Conservation (phyloP, 2,888 invertebrate genomes). For the Euproctis similis region DNA sequence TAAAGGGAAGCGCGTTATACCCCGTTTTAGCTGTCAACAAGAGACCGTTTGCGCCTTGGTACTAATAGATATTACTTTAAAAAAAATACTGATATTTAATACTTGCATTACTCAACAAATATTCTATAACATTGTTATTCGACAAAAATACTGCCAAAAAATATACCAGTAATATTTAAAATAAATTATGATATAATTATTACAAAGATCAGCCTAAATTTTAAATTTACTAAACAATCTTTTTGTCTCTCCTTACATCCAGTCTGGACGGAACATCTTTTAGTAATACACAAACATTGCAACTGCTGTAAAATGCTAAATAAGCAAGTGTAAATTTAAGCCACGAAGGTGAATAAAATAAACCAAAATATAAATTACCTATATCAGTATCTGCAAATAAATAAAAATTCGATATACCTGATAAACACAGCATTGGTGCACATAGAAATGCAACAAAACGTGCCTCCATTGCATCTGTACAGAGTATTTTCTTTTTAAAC, state of each 20-base stretch:
- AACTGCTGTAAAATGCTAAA: constrained; percentile 55
- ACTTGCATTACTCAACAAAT: too few relatives aligned
- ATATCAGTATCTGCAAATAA: constrained; percentile 87
- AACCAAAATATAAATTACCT: constrained; percentile 81
- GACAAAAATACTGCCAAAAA: not conserved
- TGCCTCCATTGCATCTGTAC: constrained; percentile 60
- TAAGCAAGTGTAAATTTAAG: constrained; percentile 43
- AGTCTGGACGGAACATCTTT: constrained; percentile 53
- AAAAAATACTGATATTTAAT: too few relatives aligned
- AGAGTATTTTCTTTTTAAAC: constrained; percentile 54
- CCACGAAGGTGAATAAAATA: constrained; percentile 62
- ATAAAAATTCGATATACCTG: constrained; percentile 90
- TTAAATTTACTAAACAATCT: constrained; percentile 21
- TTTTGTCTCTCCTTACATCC: constrained; percentile 25
- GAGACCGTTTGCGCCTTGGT: too few relatives aligned
- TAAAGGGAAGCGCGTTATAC: too few relatives aligned
- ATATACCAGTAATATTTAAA: not conserved
- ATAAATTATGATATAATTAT: not conserved
- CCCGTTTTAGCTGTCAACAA: too few relatives aligned
- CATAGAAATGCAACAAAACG: constrained; percentile 81
- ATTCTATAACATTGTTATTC: not conserved
- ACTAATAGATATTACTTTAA: too few relatives aligned
- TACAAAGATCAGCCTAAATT: constrained; percentile 4
- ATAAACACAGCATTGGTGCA: constrained; percentile 84
- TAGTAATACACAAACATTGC: constrained; percentile 63